Conservation (phyloP, 2,888 invertebrate genomes). For the Sphaeridia pumilis region DNA sequence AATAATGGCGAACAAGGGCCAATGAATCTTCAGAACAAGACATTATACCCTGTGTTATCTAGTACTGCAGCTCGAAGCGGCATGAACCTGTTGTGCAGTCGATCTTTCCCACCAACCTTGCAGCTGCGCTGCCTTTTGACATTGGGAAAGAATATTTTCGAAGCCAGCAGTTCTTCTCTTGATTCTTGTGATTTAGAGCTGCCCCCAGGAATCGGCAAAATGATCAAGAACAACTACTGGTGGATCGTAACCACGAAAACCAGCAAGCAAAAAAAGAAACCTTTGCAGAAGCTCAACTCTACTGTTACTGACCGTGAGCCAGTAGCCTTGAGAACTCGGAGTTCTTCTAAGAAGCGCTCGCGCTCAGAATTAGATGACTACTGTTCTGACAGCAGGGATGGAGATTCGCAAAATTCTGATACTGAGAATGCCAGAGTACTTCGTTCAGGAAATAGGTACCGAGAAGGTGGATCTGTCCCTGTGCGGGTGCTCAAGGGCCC, state of each 20-base stretch:
- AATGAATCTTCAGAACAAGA: slow-evolving; percentile 49
- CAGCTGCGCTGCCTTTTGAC: slow-evolving; percentile 51
- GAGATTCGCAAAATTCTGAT: no score
- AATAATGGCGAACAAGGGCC: not conserved
- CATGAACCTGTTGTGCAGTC: slow-evolving; percentile 61
- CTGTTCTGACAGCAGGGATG: no score
- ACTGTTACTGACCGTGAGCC: not conserved
- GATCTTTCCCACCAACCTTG: slow-evolving; percentile 59
- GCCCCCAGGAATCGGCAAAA: slow-evolving; percentile 23
- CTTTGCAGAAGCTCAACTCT: not conserved
- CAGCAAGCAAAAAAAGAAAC: not conserved
- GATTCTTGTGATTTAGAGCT: slow-evolving; percentile 24
- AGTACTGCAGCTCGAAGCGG: slow-evolving; percentile 76
- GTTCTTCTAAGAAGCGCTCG: not conserved
- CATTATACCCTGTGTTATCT: slow-evolving; percentile 68
- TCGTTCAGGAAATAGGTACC: no score
- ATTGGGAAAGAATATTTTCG: slow-evolving; percentile 27
- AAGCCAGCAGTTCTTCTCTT: slow-evolving; percentile 24
- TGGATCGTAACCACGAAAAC: slow-evolving; percentile 22
- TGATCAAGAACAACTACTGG: slow-evolving; percentile 34
- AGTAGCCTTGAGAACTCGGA: not conserved
- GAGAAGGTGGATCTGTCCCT: no score
- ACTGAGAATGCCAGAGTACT: no score
- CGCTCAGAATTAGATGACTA: not conserved
- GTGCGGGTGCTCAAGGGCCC: no score